Evolutionary conservation across 1,140 invertebrate species (phyloP).

Genomic region (Papilio dardanus): DNA sequence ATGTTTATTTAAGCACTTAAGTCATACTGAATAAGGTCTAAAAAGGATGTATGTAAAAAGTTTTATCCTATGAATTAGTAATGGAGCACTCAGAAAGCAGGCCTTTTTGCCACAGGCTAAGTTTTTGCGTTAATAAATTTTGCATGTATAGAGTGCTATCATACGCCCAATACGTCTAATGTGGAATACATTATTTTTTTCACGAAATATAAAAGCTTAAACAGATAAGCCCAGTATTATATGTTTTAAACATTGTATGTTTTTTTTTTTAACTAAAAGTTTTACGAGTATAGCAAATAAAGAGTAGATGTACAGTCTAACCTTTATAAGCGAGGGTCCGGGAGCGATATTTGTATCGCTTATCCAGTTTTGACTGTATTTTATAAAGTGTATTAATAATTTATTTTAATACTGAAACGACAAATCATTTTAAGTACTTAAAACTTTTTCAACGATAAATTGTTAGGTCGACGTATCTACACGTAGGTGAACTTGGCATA

Average conservation of each 20-base stretch:
- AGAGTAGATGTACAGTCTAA: not conserved
- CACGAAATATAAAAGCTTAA: not conserved
- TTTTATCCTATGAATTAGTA: constrained; percentile 20
- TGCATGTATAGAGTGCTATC: not conserved
- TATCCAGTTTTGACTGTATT: no score
- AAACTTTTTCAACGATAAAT: constrained; percentile 35
- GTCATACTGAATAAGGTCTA: constrained; percentile 4
- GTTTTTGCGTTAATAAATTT: constrained; percentile 13
- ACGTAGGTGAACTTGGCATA: constrained; percentile 47
- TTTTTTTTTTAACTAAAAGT: no score
- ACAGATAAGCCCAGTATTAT: not conserved
- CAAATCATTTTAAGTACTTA: constrained; percentile 16
- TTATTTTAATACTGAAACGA: not conserved
- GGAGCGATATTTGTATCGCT: no score
- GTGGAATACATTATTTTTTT: not conserved
- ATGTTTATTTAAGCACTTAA: not conserved
- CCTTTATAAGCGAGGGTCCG: no score
- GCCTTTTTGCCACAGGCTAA: constrained; percentile 6
- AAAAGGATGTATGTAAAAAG: constrained; percentile 1
- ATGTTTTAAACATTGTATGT: not conserved
- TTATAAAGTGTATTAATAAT: not conserved
- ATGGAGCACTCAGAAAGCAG: constrained; percentile 22
- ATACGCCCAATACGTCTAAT: not conserved
- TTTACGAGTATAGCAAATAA: no score
- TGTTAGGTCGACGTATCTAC: constrained; percentile 36